A percentile compares a stretch with the other conserved stretches of the same genome.
Evolutionary conservation across 2,113 vertebrate genomes (phyloP).

Genomic region (Trogon surrucura): DNA sequence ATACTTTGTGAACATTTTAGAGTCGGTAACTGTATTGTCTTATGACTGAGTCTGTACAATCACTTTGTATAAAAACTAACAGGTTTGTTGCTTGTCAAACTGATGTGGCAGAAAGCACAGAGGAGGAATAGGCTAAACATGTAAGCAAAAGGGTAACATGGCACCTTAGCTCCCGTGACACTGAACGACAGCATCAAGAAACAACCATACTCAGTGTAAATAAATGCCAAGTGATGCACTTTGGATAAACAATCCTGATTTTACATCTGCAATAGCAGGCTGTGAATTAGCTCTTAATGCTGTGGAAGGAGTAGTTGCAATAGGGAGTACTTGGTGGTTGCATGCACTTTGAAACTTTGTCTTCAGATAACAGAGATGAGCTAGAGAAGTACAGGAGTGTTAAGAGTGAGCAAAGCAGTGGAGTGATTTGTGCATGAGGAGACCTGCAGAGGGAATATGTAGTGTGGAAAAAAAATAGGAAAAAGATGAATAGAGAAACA

Average conservation of each 20-base stretch:
- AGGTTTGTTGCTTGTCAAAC: neutral
- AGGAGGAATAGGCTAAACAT: neutral
- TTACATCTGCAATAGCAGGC: neutral
- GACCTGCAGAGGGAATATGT: neutral
- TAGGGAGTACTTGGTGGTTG: neutral
- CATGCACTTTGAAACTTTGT: neutral
- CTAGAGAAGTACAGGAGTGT: neutral
- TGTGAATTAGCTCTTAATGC: neutral
- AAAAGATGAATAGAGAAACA: neutral
- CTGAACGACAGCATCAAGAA: neutral
- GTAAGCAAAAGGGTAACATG: neutral
- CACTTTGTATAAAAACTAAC: neutral
- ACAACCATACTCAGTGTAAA: neutral
- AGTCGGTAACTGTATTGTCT: neutral
- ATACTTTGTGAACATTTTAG: neutral
- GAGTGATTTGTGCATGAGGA: neutral
- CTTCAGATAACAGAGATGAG: neutral
- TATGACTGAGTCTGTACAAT: neutral
- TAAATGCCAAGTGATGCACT: neutral
- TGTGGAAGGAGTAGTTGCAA: neutral
- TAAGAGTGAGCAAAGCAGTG: neutral
- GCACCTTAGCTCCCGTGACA: neutral
- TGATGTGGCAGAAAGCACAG: neutral
- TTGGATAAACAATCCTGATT: neutral
- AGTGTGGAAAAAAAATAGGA: neutral